These are phyloP conservation scores for Perca fluviatilis DNA, from an alignment of 2,113 vertebrate species.

Conservation along the genomic window DNA sequence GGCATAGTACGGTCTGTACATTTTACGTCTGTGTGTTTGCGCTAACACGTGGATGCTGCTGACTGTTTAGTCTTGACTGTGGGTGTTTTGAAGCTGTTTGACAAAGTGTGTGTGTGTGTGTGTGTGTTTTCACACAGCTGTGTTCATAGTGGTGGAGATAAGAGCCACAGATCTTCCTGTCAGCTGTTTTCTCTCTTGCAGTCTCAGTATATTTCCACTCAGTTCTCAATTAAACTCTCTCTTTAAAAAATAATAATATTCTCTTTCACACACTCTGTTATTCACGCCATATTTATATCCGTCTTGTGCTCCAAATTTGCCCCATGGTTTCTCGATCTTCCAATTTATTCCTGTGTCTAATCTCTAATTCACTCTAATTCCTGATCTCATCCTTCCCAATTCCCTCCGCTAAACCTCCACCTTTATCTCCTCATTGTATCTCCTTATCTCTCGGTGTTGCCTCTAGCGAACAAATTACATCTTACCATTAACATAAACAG, in stretches of 20 bases:
- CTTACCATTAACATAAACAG: slow-evolving; percentile 77
- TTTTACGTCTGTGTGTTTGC: slow-evolving; percentile 53
- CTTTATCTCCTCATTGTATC: slow-evolving; percentile 8
- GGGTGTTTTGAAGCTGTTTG: slow-evolving; percentile 64
- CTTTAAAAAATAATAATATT: background rate
- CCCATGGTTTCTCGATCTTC: background rate
- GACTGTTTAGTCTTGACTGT: slow-evolving; percentile 41
- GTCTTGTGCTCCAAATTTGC: background rate
- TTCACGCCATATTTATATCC: background rate
- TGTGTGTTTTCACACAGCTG: slow-evolving; percentile 64
- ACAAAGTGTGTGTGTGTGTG: slow-evolving; percentile 11
- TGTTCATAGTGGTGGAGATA: slow-evolving; percentile 34
- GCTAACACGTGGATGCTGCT: slow-evolving; percentile 18
- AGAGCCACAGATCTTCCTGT: slow-evolving; percentile 69
- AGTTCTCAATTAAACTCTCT: background rate
- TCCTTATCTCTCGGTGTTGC: background rate
- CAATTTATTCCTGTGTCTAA: slow-evolving; percentile 3
- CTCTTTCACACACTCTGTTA: background rate
- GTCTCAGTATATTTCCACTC: slow-evolving; percentile 15
- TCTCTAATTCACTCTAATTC: slow-evolving; percentile 29
- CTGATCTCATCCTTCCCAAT: slow-evolving; percentile 10
- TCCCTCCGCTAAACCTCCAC: slow-evolving; percentile 5
- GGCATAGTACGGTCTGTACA: slow-evolving; percentile 51
- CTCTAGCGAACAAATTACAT: slow-evolving; percentile 26
- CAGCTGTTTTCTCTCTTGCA: slow-evolving; percentile 67